Evolutionary conservation across 1,140 invertebrate genomes (phyloP), one percentile per base, ranked within the genome.

Genomic region (Cataglyphis hispanica): DNA sequence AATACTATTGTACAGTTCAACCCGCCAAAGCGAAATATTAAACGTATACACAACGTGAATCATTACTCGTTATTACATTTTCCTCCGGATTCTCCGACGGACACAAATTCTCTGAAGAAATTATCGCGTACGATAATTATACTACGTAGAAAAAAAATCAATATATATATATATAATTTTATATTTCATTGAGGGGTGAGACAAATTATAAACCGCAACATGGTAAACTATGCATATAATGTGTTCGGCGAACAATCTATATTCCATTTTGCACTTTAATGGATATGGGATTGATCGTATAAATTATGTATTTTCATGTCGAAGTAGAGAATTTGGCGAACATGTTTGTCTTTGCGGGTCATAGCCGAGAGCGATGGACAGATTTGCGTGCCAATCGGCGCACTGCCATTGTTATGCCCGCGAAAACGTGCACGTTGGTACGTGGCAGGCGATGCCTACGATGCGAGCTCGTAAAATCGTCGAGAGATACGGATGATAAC

Each of bases 381-480:
- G 43, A 53, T 61, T 69, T 72, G 78, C 43, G 53, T 60, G 50
- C 37, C 46, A 69, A 86, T 61, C 81, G 43, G 56, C 43, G 43
- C 8, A 7, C 61, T 77, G 66, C 60, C 78, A 61, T 34, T 66
- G 50, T 56, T 89, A 76, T 83, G 53, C 22, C 34, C 58, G 19
- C 53, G 78, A 87, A 50, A 85, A 46, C 58, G 50, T 81, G 56
- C 50, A 61, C 34, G 56, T 61, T 46, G 81, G 43, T 58, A 64
- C 37, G 43, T 37, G 31, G 25, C 67, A 60, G 10, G 10, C 67
- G 43, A 43, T 50, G 37, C 53, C 81, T 70, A 27, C 8, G 46
- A 56, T n/a, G 43, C 25, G 77, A 72, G 67, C 87, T 90, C 89
- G 89, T 90, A 90, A 90, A 90, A 90, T 90, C 86, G 70, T 53